Percentiles rank a stretch among this genome's conserved stretches.
phyloP scores from a whole-genome alignment of 2,113 vertebrate species.

The Heterocephalus glaber region DNA sequence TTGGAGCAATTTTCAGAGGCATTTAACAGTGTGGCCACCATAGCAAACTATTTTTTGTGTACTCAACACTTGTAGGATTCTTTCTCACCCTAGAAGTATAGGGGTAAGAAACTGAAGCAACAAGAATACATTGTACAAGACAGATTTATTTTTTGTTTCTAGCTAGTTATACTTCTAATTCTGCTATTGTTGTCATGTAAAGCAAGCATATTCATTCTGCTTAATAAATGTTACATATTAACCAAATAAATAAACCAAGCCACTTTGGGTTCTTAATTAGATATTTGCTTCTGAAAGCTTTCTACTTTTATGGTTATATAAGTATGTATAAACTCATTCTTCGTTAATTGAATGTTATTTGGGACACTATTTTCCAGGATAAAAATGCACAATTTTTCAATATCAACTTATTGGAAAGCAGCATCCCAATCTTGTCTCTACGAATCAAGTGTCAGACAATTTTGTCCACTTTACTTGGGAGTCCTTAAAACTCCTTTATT shows the following conservation, averaged over 20 bases:
- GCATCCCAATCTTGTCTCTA: not conserved
- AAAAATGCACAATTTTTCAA: not conserved
- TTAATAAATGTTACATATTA: not conserved
- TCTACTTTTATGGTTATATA: not conserved
- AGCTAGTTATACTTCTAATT: not conserved
- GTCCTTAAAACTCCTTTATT: not conserved
- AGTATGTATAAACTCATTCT: not conserved
- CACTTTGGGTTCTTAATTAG: not conserved
- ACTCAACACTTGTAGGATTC: not conserved
- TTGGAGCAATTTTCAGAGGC: not conserved
- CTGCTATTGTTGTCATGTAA: not conserved
- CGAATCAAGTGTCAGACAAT: not conserved
- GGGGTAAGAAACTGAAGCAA: not conserved
- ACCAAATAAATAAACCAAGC: not conserved
- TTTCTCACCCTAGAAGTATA: not conserved
- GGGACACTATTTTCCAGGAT: not conserved
- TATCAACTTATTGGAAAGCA: not conserved
- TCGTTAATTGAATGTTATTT: not conserved
- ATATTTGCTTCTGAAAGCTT: not conserved
- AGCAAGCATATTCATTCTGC: not conserved
- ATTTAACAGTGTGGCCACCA: not conserved
- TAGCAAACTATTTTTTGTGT: not conserved
- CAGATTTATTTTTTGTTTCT: not conserved
- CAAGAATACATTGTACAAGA: not conserved
- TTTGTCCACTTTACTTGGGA: not conserved